Evolutionary conservation across 2,888 invertebrate species (phyloP).

Genomic region (Nipponacmea schrenckii): DNA sequence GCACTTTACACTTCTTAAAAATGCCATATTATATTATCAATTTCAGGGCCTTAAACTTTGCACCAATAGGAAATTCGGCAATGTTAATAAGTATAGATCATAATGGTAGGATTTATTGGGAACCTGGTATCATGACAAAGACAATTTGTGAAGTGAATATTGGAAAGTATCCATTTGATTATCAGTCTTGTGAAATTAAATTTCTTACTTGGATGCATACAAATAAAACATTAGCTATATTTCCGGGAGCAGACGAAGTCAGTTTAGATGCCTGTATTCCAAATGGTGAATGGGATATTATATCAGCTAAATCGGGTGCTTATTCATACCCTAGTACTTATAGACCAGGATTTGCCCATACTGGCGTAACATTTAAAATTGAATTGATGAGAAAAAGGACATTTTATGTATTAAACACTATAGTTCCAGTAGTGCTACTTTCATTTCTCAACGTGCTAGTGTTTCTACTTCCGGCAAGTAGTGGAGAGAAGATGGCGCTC

Average conservation of each 20-base stretch:
- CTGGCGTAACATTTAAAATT: conserved; percentile 37
- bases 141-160: conserved; percentile 52
- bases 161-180: conserved; percentile 50
- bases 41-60: conserved; percentile 45
- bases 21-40: background rate
- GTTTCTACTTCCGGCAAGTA: conserved; percentile 45
- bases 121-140: conserved; percentile 47
- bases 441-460: conserved; percentile 48
- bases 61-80: conserved; percentile 42
- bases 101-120: conserved; percentile 43
- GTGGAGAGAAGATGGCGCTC: conserved; percentile 51
- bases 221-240: conserved; percentile 43
- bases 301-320: conserved; percentile 30
- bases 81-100: conserved; percentile 42
- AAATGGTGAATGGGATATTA: conserved; percentile 50
- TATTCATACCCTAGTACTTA: conserved; percentile 41
- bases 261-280: conserved; percentile 37
- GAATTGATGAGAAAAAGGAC: conserved; percentile 41
- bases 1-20: too few relatives aligned
- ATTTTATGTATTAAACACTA: conserved; percentile 49
- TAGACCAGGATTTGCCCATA: conserved; percentile 35
- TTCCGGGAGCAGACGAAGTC: conserved; percentile 28
- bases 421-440: conserved; percentile 47
- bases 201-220: conserved; percentile 53
- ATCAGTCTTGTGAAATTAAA: conserved; percentile 45